Percentiles rank a stretch among this genome's conserved stretches.
These are phyloP conservation scores for Carassius auratus DNA, from an alignment of 2,113 vertebrate genomes.

Conservation along the genomic window DNA sequence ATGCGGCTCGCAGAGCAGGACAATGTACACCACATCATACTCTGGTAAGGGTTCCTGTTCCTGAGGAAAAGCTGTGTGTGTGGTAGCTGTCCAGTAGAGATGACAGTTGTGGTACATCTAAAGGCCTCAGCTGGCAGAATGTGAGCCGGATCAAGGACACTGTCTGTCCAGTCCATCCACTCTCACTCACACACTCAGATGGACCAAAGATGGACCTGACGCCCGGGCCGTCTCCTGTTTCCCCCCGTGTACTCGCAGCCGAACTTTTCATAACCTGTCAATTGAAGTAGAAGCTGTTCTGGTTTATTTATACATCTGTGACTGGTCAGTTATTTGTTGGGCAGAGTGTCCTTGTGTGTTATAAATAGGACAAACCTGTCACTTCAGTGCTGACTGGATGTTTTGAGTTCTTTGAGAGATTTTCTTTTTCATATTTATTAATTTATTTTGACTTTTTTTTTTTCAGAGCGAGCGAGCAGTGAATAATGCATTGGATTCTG, in stretches of 20 bases:
- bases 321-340: slow-evolving; percentile 72
- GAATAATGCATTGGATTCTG: slow-evolving; percentile 76
- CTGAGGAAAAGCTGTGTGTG: neutral
- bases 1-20: slow-evolving; percentile 57
- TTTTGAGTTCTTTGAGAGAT: slow-evolving; percentile 70
- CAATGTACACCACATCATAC: slow-evolving; percentile 18
- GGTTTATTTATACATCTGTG: slow-evolving; percentile 63
- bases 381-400: slow-evolving; percentile 68
- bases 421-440: slow-evolving; percentile 63
- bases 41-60: neutral
- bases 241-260: neutral
- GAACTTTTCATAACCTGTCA: slow-evolving; percentile 60
- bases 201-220: slow-evolving; percentile 1
- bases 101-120: neutral
- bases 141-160: slow-evolving; percentile 23
- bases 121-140: neutral
- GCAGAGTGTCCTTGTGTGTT: slow-evolving; percentile 67
- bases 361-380: slow-evolving; percentile 73
- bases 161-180: neutral
- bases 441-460: slow-evolving; percentile 28
- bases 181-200: neutral
- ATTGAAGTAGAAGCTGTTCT: slow-evolving; percentile 48
- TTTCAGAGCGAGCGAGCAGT: slow-evolving; percentile 51
- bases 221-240: neutral
- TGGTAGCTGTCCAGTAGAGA: neutral